phyloP scores from a whole-genome alignment of 2,888 invertebrate species.

The Volucella zonaria region DNA sequence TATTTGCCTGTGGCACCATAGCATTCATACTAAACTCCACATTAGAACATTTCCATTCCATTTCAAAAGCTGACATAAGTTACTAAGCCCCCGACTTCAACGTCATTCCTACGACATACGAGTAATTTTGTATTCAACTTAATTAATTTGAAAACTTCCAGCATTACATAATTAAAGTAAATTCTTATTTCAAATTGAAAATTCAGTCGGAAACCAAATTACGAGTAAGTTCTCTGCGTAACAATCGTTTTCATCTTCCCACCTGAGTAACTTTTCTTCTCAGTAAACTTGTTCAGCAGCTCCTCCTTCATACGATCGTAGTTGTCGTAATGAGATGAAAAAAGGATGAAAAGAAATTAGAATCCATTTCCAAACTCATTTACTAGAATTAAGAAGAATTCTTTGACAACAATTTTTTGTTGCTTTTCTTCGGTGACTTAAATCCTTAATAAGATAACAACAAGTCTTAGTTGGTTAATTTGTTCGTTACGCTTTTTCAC shows the following conservation, averaged over 20 bases:
- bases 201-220: too few species aligned
- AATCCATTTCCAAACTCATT: constrained; percentile 32
- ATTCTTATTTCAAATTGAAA: too few species aligned
- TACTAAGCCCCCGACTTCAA: too few species aligned
- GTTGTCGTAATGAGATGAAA: constrained; percentile 27
- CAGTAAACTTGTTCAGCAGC: neutral
- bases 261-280: constrained; percentile 33
- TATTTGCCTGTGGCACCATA: too few species aligned
- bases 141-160: too few species aligned
- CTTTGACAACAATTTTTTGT: neutral
- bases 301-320: neutral
- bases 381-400: constrained; percentile 4
- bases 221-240: neutral
- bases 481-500: constrained; percentile 27
- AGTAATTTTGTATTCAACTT: too few species aligned
- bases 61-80: too few species aligned
- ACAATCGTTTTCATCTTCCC: constrained; percentile 23
- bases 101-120: too few species aligned
- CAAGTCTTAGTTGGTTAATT: constrained; percentile 48
- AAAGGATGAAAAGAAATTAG: constrained; percentile 22
- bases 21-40: too few species aligned
- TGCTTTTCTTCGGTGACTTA: constrained; percentile 1
- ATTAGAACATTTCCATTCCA: too few species aligned
- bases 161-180: too few species aligned
- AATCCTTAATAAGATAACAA: constrained; percentile 51